phyloP scores from a whole-genome alignment of 2,113 vertebrate species.

The Heterotis niloticus region DNA sequence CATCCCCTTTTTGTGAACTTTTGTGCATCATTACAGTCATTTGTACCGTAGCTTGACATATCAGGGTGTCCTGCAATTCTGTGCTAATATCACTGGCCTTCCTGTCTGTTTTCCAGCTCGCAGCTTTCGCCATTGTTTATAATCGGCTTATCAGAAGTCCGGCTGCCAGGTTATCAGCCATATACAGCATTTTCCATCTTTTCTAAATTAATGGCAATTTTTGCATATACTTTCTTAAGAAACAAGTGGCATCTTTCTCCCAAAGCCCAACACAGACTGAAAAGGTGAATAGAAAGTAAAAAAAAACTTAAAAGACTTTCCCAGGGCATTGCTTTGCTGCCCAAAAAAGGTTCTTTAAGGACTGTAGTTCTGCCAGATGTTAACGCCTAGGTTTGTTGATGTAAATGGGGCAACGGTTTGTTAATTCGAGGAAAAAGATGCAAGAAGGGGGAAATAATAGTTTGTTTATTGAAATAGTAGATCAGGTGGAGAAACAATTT shows the following conservation, averaged over 20 bases:
- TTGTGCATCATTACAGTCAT: too few species aligned
- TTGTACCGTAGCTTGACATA: too few species aligned
- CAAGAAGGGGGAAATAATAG: neutral
- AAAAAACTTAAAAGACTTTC: neutral
- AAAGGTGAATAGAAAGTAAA: neutral
- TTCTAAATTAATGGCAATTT: too few species aligned
- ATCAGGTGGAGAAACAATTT: neutral
- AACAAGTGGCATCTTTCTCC: neutral
- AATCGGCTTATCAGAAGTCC: too few species aligned
- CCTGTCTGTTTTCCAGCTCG: too few species aligned
- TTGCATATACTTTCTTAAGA: too few species aligned
- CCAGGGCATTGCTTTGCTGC: neutral
- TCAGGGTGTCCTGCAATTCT: too few species aligned
- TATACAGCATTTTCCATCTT: too few species aligned
- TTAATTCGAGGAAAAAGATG: neutral
- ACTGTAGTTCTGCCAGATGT: neutral
- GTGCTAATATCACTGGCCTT: too few species aligned
- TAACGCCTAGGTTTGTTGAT: neutral
- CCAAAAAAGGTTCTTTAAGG: neutral
- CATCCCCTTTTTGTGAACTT: too few species aligned
- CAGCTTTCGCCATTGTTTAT: too few species aligned
- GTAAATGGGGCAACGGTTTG: neutral
- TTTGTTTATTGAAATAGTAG: neutral
- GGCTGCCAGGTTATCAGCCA: too few species aligned
- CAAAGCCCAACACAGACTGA: neutral